phyloP scores from a whole-genome alignment of 2,113 vertebrate species.

The Petaurus breviceps region DNA sequence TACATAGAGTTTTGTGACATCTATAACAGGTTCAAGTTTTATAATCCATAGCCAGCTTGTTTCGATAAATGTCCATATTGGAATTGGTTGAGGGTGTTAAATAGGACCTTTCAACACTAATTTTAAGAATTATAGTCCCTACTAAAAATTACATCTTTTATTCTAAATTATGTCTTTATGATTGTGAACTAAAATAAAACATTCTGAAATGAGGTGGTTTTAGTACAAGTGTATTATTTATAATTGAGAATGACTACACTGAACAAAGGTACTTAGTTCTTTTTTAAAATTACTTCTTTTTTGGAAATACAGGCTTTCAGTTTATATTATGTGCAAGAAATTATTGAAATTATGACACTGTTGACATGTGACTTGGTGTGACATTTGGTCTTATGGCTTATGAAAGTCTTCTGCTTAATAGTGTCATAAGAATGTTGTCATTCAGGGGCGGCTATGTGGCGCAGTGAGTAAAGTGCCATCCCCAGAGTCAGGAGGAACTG shows the following conservation, averaged over 20 bases:
- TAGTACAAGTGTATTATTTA: not conserved
- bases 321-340: not conserved
- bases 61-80: not conserved
- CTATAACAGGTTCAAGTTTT: constrained; percentile 21
- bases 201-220: constrained; percentile 25
- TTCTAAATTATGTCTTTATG: constrained; percentile 1
- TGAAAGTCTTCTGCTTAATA: not conserved
- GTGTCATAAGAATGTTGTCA: not conserved
- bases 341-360: accelerated
- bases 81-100: constrained; percentile 6
- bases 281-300: not conserved
- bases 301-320: not conserved
- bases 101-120: constrained; percentile 25
- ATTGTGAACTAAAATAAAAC: constrained; percentile 3
- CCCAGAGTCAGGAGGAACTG: too few species aligned
- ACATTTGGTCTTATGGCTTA: not conserved
- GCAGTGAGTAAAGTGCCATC: too few species aligned
- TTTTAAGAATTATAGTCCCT: not conserved
- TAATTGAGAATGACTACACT: constrained; percentile 29
- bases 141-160: constrained; percentile 20
- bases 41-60: not conserved
- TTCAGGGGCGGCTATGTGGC: too few species aligned
- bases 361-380: not conserved
- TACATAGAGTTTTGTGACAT: not conserved
- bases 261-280: not conserved